These are phyloP conservation scores for Saxicola maurus DNA, from an alignment of 2,797 vertebrate species.

Conservation along the genomic window DNA sequence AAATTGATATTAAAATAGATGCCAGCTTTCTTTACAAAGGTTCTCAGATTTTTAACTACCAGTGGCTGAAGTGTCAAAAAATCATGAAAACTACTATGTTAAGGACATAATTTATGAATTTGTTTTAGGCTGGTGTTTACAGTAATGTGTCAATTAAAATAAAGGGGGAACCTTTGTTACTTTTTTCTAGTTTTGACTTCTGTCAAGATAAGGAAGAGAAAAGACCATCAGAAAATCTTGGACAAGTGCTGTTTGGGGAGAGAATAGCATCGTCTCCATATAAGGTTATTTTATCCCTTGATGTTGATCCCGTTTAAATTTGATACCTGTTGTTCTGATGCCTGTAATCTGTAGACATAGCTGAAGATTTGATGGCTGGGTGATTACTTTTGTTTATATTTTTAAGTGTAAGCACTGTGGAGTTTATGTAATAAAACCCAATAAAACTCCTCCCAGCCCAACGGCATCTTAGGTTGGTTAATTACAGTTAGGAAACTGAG, in stretches of 20 bases:
- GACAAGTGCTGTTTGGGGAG: slow-evolving; percentile 90
- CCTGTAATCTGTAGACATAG: not conserved
- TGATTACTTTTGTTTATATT: not conserved
- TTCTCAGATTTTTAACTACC: not conserved
- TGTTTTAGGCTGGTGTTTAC: not conserved
- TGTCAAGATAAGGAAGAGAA: slow-evolving; percentile 83
- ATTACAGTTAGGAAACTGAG: not conserved
- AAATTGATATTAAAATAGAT: not conserved
- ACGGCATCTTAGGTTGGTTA: not conserved
- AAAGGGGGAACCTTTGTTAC: not conserved
- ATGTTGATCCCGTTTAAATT: not conserved
- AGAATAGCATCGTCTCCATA: slow-evolving; percentile 89
- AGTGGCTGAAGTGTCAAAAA: not conserved
- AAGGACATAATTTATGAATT: not conserved
- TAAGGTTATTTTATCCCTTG: slow-evolving; percentile 73
- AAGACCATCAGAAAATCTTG: slow-evolving; percentile 89
- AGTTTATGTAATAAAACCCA: not conserved
- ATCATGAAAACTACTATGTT: not conserved
- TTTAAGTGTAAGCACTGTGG: not conserved
- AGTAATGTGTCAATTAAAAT: not conserved
- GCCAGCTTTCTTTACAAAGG: not conserved
- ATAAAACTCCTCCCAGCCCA: not conserved
- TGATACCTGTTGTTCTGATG: not conserved
- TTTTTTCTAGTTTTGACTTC: slow-evolving; percentile 86
- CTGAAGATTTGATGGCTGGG: not conserved